Evolutionary conservation across 2,113 vertebrate genomes (phyloP).

Genomic region (Gracilinanus agilis): DNA sequence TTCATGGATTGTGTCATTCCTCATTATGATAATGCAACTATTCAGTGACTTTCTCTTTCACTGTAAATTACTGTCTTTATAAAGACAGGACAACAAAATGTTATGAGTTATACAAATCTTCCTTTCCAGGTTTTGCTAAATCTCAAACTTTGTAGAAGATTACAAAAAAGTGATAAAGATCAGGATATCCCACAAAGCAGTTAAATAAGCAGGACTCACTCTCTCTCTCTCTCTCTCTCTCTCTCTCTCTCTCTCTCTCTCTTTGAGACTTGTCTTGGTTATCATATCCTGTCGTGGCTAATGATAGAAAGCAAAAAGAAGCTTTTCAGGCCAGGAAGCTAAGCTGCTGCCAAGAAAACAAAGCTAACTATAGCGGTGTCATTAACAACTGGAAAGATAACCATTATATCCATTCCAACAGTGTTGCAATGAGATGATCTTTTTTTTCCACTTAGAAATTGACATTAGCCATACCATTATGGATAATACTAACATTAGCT

Average conservation of each 20-base stretch:
- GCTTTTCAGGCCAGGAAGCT: background rate
- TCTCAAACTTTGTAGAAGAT: background rate
- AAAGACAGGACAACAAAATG: background rate
- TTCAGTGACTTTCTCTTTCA: background rate
- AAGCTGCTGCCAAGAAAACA: background rate
- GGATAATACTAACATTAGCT: constrained; percentile 1
- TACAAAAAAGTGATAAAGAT: background rate
- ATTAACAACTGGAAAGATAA: background rate
- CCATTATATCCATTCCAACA: background rate
- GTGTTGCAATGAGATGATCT: background rate
- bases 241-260: too few species aligned
- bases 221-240: too few species aligned
- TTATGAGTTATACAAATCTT: background rate
- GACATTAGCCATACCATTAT: background rate
- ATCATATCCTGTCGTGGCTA: background rate
- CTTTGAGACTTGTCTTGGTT: background rate
- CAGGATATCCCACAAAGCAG: background rate
- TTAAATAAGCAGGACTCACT: too few species aligned
- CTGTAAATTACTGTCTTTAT: background rate
- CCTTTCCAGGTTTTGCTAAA: background rate
- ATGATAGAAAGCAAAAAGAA: background rate
- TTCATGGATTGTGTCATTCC: background rate
- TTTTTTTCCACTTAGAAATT: background rate
- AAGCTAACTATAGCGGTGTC: background rate
- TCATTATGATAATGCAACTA: background rate